These are phyloP conservation scores for Colinus virginianus DNA, from an alignment of 2,113 vertebrate species.

Conservation along the genomic window DNA sequence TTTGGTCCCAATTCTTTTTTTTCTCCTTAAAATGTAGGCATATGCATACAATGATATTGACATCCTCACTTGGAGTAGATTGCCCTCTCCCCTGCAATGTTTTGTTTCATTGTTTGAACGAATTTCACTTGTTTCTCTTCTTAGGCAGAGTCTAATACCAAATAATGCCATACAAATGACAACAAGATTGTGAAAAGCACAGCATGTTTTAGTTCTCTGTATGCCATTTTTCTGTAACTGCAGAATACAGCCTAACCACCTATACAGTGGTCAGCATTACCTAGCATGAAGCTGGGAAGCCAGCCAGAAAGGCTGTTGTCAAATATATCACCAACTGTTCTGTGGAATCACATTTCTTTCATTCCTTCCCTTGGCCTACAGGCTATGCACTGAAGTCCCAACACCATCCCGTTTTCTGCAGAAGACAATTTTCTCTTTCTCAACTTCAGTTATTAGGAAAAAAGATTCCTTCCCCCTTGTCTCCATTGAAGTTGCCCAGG, in stretches of 20 bases:
- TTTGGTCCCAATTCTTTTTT: not conserved
- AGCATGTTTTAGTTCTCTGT: not conserved
- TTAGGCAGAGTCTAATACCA: not conserved
- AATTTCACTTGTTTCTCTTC: not conserved
- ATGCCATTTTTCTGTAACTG: not conserved
- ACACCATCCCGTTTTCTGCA: not conserved
- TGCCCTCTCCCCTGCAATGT: not conserved
- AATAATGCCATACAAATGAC: not conserved
- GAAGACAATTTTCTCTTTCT: not conserved
- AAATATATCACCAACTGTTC: not conserved
- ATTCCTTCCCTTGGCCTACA: not conserved
- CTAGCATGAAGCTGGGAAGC: not conserved
- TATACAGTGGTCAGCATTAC: not conserved
- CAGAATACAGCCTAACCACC: fast-evolving
- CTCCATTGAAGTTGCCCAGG: not conserved
- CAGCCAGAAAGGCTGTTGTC: not conserved
- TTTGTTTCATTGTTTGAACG: not conserved
- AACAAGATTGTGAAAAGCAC: not conserved
- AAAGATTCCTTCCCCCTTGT: not conserved
- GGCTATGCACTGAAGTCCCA: not conserved
- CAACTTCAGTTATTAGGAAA: not conserved
- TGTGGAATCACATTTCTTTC: not conserved
- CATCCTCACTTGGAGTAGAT: not conserved
- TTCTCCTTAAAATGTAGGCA: not conserved
- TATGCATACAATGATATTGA: not conserved